Evolutionary conservation across 2,113 vertebrate genomes (phyloP), one percentile per base, ranked within the genome.

Genomic region (Tachuris rubrigastra): DNA sequence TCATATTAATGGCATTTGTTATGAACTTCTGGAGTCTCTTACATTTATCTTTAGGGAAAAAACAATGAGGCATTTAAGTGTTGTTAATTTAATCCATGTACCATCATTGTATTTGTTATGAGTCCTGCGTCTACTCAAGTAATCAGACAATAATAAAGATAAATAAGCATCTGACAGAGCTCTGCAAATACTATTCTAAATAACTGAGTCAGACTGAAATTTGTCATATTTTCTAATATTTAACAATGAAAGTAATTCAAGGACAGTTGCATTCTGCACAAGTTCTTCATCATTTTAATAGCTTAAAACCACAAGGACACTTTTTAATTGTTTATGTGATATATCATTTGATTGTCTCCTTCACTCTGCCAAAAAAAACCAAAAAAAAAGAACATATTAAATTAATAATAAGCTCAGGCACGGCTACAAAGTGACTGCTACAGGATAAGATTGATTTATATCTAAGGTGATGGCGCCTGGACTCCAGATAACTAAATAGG

Each of bases 281-380:
- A 72, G 39, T 71, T 87, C 81, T 97, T 94, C 44, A 93, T 96
- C 78, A 89, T 96, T 97, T 97, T 91, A 87, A 74, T 93, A 88
- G 60, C 39, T 93, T 72, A 66, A 87, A 85, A 53, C 78, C 79
- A 96, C 66, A 93, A 97, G 80, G 41, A 83, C 73, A 82, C 49
- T 72, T 97, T 98, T 97, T 97, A 98, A 97, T 98, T 98, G 97
- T 97, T 97, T 97, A 96, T 95, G 94, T 95, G 95, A 97, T 97
- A 30, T 92, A 97, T 96, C 72, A 85, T 84, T 96, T 94, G 67
- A 95, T 94, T 66, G 25, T 95, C 89, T 97, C 88, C 89, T 96
- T 98, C 67, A 73, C 46, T 96, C 80, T 83, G 65, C 41, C n/a
- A n/a, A n/a, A n/a, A n/a, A n/a, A n/a, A n/a, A 90, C 25, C 63